A percentile compares a stretch with the other conserved stretches of the same genome.
Evolutionary conservation across 2,888 invertebrate species (phyloP).

Genomic region (Hipparchia sbordonii): DNA sequence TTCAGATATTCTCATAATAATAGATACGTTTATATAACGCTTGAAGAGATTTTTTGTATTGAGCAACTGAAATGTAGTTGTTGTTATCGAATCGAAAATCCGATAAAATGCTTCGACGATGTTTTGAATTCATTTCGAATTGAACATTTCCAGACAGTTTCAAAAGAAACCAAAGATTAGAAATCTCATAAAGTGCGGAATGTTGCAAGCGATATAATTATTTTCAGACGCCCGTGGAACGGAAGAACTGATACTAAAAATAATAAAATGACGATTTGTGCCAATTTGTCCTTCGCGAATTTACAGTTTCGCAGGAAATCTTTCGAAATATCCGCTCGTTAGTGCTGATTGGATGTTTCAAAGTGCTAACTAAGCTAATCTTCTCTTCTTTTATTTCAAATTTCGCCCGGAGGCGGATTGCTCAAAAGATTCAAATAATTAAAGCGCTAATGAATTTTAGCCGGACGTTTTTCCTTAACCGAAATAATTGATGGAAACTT

Average conservation of each 20-base stretch:
- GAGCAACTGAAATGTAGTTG: not conserved
- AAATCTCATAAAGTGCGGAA: constrained; percentile 35
- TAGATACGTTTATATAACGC: not conserved
- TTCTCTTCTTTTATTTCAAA: constrained; percentile 30
- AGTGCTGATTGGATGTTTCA: constrained; percentile 37
- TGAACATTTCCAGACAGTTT: constrained; percentile 22
- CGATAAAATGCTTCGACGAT: not conserved
- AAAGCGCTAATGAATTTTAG: constrained; percentile 25
- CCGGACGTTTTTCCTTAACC: constrained; percentile 13
- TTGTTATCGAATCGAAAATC: not conserved
- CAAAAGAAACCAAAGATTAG: constrained; percentile 32
- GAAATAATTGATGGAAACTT: constrained; percentile 22
- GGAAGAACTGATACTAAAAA: constrained; percentile 38
- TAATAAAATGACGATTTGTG: constrained; percentile 43
- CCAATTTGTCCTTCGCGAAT: constrained; percentile 45
- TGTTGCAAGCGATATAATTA: constrained; percentile 39
- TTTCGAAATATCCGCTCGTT: constrained; percentile 33
- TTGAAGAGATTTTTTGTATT: not conserved
- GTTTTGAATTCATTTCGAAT: not conserved
- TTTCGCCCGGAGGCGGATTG: constrained; percentile 27
- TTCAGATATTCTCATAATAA: too few species aligned
- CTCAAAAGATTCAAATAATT: constrained; percentile 37
- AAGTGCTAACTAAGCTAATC: constrained; percentile 40
- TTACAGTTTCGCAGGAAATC: constrained; percentile 24
- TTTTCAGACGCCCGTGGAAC: constrained; percentile 34